These are phyloP conservation scores for Merodon equestris DNA, from an alignment of 2,888 invertebrate species.

Conservation along the genomic window DNA sequence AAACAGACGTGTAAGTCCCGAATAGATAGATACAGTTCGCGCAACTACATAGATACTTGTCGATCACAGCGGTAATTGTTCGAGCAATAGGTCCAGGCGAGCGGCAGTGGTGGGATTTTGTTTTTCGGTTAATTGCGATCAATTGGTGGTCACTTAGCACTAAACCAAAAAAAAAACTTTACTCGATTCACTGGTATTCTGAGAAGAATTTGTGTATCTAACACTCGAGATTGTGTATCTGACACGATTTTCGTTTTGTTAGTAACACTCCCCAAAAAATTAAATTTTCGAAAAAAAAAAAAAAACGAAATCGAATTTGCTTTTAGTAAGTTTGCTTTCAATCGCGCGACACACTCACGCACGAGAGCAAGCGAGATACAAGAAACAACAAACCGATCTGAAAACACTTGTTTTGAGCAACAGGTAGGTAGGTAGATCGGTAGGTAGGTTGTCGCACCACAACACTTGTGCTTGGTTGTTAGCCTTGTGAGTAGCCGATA, in stretches of 20 bases:
- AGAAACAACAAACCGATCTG: constrained; percentile 21
- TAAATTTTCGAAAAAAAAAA: constrained; percentile 26
- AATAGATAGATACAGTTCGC: constrained; percentile 15
- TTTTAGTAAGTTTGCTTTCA: constrained; percentile 28
- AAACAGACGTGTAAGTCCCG: constrained; percentile 22
- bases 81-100: not conserved
- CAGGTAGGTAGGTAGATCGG: constrained; percentile 34
- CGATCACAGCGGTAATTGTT: not conserved
- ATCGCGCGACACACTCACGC: constrained; percentile 60
- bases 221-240: constrained; percentile 35
- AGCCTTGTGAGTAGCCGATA: constrained; percentile 79
- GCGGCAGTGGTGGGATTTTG: constrained; percentile 6
- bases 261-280: constrained; percentile 47
- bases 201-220: constrained; percentile 49
- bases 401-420: constrained; percentile 49
- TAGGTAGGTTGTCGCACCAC: constrained; percentile 49
- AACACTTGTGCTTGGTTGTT: constrained; percentile 73
- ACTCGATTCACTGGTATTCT: constrained; percentile 36
- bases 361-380: constrained; percentile 31
- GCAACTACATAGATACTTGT: constrained; percentile 10
- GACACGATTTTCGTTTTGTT: constrained; percentile 37
- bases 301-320: constrained; percentile 17
- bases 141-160: constrained; percentile 10
- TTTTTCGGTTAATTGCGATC: constrained; percentile 41
- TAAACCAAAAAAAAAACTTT: too few species aligned